Conservation (phyloP, 2,113 vertebrate species). For the Terrapene triunguis region DNA sequence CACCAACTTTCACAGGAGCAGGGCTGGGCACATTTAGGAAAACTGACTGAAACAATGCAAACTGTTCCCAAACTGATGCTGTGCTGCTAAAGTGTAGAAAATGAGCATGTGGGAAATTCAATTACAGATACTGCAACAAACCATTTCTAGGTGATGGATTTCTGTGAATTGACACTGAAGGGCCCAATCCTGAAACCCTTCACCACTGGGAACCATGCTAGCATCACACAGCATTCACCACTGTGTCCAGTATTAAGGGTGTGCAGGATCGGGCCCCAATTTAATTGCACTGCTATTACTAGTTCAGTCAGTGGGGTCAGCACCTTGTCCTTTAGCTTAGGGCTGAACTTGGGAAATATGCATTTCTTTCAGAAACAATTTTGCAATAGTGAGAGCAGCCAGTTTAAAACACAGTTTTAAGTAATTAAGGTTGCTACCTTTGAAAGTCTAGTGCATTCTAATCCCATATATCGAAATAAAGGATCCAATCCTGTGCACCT, state of each 20-base stretch:
- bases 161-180: background rate
- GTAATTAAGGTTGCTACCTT: background rate
- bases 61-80: constrained; percentile 67
- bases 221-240: background rate
- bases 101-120: constrained; percentile 73
- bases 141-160: background rate
- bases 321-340: background rate
- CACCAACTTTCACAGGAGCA: background rate
- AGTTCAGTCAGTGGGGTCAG: background rate
- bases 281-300: background rate
- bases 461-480: background rate
- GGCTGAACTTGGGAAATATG: background rate
- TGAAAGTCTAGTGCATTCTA: background rate
- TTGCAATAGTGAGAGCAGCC: accelerated
- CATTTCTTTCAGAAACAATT: background rate
- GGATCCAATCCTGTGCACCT: accelerated
- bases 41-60: constrained; percentile 58
- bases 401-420: background rate
- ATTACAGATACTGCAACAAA: constrained; percentile 26
- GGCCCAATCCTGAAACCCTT: background rate
- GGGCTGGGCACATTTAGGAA: background rate
- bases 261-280: background rate
- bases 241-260: background rate
- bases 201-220: background rate
- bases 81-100: constrained; percentile 73